Evolutionary conservation across 2,888 invertebrate species (phyloP).

Genomic region (Tinea semifulvella): DNA sequence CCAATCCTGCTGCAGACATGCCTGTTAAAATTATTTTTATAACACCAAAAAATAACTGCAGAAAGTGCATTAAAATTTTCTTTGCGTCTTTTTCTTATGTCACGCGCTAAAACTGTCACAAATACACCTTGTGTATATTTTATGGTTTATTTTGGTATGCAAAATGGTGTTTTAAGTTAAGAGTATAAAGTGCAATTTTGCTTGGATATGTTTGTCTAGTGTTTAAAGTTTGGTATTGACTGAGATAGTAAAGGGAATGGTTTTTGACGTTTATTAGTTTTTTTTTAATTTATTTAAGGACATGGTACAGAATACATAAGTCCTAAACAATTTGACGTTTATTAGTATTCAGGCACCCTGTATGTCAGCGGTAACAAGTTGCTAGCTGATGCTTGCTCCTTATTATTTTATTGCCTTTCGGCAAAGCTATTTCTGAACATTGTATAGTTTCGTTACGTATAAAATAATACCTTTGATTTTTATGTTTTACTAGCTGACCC

Average conservation of each 20-base stretch:
- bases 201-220: background rate
- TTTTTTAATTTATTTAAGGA: no score
- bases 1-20: background rate
- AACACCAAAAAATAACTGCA: conserved; percentile 16
- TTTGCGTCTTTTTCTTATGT: conserved; percentile 16
- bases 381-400: background rate
- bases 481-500: no score
- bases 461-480: background rate
- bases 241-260: conserved; percentile 26
- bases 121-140: conserved; percentile 6
- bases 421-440: conserved; percentile 1
- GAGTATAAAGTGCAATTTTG: background rate
- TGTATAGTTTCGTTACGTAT: conserved; percentile 7
- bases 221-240: conserved; percentile 22
- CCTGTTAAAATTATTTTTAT: conserved; percentile 11
- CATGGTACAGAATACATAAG: no score
- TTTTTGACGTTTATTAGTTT: conserved; percentile 37
- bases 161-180: background rate
- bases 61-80: conserved; percentile 15
- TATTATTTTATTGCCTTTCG: conserved; percentile 11
- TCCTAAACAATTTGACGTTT: conserved; percentile 40
- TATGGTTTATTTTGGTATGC: background rate
- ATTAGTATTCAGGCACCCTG: conserved; percentile 40
- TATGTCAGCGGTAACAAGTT: conserved; percentile 34
- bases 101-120: conserved; percentile 10